Conservation (phyloP, 2,113 vertebrate species). For the Muscicapa adusta region DNA sequence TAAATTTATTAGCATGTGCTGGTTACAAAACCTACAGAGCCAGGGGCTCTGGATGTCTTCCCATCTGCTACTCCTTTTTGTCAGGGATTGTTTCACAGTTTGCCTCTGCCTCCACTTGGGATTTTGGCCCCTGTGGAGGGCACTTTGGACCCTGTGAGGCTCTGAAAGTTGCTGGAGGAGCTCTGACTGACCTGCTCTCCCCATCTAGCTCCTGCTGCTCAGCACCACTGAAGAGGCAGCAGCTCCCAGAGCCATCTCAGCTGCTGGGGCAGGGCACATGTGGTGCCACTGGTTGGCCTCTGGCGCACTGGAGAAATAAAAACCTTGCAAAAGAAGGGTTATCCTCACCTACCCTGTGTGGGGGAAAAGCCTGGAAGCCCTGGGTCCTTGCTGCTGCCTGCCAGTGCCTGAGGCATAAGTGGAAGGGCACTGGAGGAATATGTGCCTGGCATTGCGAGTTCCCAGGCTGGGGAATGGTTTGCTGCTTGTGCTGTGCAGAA, state of each 20-base stretch:
- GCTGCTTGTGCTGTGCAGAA: background rate
- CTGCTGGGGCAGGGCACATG: rapidly evolving
- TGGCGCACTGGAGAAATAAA: background rate
- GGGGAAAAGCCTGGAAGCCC: background rate
- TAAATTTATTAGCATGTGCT: background rate
- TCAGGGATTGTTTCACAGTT: background rate
- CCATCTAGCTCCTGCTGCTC: rapidly evolving
- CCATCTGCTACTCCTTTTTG: background rate
- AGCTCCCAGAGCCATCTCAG: background rate
- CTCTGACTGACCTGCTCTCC: background rate
- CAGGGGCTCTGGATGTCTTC: background rate
- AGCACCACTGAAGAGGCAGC: background rate
- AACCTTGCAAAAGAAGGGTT: background rate
- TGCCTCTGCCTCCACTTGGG: background rate
- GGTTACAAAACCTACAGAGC: background rate
- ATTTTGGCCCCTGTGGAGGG: background rate
- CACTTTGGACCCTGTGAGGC: background rate
- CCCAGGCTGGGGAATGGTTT: background rate
- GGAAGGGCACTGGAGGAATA: background rate
- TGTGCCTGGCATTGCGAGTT: rapidly evolving
- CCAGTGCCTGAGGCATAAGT: background rate
- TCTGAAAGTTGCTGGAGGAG: rapidly evolving
- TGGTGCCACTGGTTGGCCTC: background rate
- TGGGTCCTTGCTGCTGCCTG: background rate
- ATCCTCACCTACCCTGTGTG: background rate